These are phyloP conservation scores for Endotricha flammealis DNA, from an alignment of 2,888 invertebrate species.

Conservation along the genomic window DNA sequence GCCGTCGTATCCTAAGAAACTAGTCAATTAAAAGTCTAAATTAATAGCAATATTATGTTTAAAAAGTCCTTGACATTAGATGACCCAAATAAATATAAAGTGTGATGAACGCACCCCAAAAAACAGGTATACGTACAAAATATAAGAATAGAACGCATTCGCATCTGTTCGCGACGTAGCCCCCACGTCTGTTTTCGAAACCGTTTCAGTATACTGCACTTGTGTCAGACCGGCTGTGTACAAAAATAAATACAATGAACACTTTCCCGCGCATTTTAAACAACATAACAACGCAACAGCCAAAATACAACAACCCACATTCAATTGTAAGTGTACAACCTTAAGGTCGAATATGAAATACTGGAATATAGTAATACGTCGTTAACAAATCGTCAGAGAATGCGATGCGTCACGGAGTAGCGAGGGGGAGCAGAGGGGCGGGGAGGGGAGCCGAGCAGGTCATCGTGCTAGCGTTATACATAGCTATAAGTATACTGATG, in stretches of 20 bases:
- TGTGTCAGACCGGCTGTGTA: constrained; percentile 47
- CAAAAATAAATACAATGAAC: constrained; percentile 63
- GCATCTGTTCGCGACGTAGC: constrained; percentile 27
- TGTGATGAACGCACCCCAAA: constrained; percentile 4
- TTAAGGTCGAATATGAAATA: constrained; percentile 30
- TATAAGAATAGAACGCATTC: constrained; percentile 28
- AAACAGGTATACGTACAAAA: constrained; percentile 4
- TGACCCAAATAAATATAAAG: constrained; percentile 5
- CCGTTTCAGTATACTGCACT: constrained; percentile 64
- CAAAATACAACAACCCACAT: constrained; percentile 14
- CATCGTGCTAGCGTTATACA: constrained; percentile 60
- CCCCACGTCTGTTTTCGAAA: constrained; percentile 51
- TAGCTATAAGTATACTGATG: constrained; percentile 42
- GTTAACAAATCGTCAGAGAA: constrained; percentile 30
- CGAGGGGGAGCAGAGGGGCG: constrained; percentile 28
- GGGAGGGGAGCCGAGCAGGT: constrained; percentile 47
- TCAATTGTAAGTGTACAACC: constrained; percentile 24
- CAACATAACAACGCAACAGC: constrained; percentile 32
- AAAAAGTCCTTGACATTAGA: constrained; percentile 1
- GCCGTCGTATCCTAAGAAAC: too few species aligned
- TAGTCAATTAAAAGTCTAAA: too few species aligned
- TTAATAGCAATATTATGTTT: too few species aligned
- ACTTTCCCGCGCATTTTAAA: constrained; percentile 50
- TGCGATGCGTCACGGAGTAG: constrained; percentile 61
- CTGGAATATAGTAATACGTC: constrained; percentile 29